Conservation (phyloP, 2,888 invertebrate species). For the Drosophila macrospina region DNA sequence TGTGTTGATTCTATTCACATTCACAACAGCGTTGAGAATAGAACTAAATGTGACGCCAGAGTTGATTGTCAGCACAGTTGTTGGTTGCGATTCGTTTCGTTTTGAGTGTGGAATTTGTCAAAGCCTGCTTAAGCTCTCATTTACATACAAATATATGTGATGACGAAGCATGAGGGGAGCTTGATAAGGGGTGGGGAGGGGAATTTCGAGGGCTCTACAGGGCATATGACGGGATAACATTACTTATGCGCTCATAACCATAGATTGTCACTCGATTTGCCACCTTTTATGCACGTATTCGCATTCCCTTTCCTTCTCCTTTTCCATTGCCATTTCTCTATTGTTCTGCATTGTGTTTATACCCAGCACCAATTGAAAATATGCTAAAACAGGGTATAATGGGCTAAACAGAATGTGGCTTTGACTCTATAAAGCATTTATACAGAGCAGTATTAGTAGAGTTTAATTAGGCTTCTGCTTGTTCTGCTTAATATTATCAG, state of each 20-base stretch:
- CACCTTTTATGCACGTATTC: conserved; percentile 46
- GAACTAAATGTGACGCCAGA: conserved; percentile 16
- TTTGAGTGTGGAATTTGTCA: conserved; percentile 39
- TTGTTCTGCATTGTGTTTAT: conserved; percentile 4
- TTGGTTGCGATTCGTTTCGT: neutral
- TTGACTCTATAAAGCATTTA: too few relatives aligned
- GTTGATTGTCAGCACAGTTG: conserved; percentile 16
- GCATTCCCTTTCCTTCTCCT: conserved; percentile 31
- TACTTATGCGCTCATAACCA: conserved; percentile 64
- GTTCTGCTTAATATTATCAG: too few relatives aligned
- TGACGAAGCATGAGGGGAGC: neutral
- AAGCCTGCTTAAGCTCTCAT: conserved; percentile 64
- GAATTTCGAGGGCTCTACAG: neutral
- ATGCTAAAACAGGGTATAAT: neutral
- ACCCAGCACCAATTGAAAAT: neutral
- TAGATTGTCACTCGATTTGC: conserved; percentile 69
- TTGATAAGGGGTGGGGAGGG: neutral
- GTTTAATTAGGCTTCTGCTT: too few relatives aligned
- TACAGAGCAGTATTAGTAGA: neutral
- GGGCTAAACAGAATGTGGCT: too few relatives aligned
- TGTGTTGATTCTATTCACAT: conserved; percentile 28
- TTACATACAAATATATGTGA: conserved; percentile 56
- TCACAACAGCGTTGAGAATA: conserved; percentile 31
- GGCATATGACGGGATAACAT: conserved; percentile 20
- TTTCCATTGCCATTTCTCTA: conserved; percentile 11